phyloP scores from a whole-genome alignment of 2,797 vertebrate genomes.

The Heterohyrax brucei region DNA sequence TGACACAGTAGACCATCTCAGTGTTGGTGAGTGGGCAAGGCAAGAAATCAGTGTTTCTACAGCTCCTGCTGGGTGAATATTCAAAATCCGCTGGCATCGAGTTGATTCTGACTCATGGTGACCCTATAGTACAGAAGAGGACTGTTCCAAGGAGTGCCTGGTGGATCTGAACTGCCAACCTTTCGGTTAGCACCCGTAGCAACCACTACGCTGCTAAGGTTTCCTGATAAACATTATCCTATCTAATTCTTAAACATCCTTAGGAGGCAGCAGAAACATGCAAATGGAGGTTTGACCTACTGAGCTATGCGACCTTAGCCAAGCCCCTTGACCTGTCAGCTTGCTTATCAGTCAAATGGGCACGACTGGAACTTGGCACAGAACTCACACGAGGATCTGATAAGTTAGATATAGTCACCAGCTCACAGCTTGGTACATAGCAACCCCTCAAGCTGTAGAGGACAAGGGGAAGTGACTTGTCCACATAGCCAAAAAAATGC shows the following conservation, averaged over 20 bases:
- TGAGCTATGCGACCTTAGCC: conserved; percentile 23
- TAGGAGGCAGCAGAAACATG: conserved; percentile 16
- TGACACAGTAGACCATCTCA: neutral
- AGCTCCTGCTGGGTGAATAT: neutral
- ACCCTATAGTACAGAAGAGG: too few species aligned
- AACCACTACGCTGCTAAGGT: too few species aligned
- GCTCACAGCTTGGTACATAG: neutral
- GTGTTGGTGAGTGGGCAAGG: neutral
- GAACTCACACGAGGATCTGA: neutral
- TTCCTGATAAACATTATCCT: neutral
- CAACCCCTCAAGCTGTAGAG: neutral
- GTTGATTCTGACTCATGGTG: too few species aligned
- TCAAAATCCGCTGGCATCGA: too few species aligned
- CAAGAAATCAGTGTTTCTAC: neutral
- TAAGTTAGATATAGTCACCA: neutral
- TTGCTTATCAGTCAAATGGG: neutral
- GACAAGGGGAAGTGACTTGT: neutral
- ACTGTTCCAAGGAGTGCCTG: too few species aligned
- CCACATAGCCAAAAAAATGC: neutral
- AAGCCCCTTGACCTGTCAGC: neutral
- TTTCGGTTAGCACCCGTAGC: too few species aligned
- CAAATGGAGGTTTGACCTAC: conserved; percentile 20
- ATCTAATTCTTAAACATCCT: neutral
- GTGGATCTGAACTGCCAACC: too few species aligned
- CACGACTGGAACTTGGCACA: neutral